Evolutionary conservation across 2,113 vertebrate genomes (phyloP).

Genomic region (Mastomys coucha): DNA sequence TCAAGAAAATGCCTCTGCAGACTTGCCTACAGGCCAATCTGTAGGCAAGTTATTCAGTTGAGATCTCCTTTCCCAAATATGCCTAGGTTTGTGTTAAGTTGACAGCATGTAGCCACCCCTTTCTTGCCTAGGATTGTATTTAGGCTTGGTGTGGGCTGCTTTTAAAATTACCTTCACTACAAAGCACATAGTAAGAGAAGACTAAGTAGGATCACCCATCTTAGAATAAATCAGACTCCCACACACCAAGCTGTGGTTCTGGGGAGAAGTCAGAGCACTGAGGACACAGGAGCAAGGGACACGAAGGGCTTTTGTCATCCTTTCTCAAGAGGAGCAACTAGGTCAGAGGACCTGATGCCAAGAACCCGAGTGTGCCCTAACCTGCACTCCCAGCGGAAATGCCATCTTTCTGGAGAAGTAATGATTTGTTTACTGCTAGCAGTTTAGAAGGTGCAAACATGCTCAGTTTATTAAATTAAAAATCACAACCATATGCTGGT

Average conservation of each 20-base stretch:
- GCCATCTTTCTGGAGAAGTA: not conserved
- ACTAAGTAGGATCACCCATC: not conserved
- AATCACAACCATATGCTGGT: not conserved
- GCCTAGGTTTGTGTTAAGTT: not conserved
- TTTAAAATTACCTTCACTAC: constrained; percentile 10
- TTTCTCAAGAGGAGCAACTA: not conserved
- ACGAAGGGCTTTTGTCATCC: not conserved
- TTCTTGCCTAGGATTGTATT: not conserved
- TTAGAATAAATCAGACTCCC: not conserved
- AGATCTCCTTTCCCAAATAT: not conserved
- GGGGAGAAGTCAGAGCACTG: not conserved
- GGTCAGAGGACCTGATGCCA: not conserved
- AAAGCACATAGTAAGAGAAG: not conserved
- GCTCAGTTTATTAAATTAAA: not conserved
- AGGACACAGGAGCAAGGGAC: not conserved
- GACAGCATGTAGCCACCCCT: not conserved
- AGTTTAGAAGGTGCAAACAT: not conserved
- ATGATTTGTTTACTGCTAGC: not conserved
- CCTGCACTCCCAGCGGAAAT: not conserved
- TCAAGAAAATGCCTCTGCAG: not conserved
- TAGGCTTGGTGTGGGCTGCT: constrained; percentile 22
- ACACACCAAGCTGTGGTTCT: not conserved
- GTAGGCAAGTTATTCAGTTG: no score
- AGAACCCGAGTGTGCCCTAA: not conserved
- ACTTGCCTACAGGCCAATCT: not conserved